Conservation (phyloP, 92 coral and sea anemone species). For the Bergia puertoricense region DNA sequence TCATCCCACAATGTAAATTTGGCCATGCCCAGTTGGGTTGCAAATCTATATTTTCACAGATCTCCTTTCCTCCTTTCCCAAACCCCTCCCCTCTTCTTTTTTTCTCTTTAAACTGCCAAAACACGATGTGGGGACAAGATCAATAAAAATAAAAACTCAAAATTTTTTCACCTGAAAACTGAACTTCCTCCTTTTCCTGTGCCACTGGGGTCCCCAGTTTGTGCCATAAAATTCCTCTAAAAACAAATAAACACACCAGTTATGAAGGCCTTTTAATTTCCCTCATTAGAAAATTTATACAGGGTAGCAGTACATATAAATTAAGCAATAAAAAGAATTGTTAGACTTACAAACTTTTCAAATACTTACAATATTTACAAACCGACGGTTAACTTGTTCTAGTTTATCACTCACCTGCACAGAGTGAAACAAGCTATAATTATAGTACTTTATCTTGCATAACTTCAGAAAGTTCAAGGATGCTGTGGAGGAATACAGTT, state of each 20-base stretch:
- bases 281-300: background rate
- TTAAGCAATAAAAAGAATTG: background rate
- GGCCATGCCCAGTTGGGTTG: too few relatives aligned
- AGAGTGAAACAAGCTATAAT: slow-evolving; percentile 88
- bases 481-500: slow-evolving; percentile 51
- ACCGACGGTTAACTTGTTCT: too few relatives aligned
- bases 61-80: too few relatives aligned
- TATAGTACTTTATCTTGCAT: slow-evolving; percentile 95
- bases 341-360: too few relatives aligned
- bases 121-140: background rate
- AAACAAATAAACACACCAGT: background rate
- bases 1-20: too few relatives aligned
- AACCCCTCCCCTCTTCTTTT: too few relatives aligned
- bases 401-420: slow-evolving; percentile 77
- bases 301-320: background rate
- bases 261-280: too few relatives aligned
- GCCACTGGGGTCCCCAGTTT: slow-evolving; percentile 96
- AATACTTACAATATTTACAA: too few relatives aligned
- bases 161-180: slow-evolving; percentile 66
- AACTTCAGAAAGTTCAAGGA: slow-evolving; percentile 90
- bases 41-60: too few relatives aligned
- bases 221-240: slow-evolving; percentile 94
- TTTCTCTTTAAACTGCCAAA: too few relatives aligned
- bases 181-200: slow-evolving; percentile 95
- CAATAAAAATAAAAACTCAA: background rate